Percentiles rank a stretch among this genome's conserved stretches.
phyloP scores from a whole-genome alignment of 2,113 vertebrate genomes.

The Australoheros scitulus region DNA sequence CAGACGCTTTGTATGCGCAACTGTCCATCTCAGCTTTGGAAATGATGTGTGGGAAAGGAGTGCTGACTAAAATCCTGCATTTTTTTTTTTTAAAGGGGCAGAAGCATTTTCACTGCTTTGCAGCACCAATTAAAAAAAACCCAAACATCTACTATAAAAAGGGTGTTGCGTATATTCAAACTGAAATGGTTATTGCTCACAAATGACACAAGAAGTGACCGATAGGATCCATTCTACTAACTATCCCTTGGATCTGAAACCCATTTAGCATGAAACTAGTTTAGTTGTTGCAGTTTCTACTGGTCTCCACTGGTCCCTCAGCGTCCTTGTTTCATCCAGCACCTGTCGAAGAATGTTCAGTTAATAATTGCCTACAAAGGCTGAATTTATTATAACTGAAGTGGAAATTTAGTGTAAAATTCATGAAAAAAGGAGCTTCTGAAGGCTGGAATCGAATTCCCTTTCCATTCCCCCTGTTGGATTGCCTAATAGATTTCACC shows the following conservation, averaged over 20 bases:
- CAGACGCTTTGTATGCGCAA: neutral
- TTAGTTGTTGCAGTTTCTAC: neutral
- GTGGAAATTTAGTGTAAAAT: neutral
- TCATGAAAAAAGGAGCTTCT: neutral
- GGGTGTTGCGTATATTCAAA: neutral
- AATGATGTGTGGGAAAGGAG: neutral
- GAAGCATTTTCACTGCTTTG: no score
- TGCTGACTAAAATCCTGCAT: no score
- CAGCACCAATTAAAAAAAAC: no score
- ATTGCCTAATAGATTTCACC: slow-evolving; percentile 49
- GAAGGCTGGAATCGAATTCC: neutral
- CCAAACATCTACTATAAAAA: neutral
- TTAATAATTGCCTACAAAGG: neutral
- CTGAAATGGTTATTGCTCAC: neutral
- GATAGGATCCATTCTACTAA: neutral
- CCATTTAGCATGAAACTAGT: neutral
- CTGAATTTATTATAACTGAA: neutral
- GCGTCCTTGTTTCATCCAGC: no score
- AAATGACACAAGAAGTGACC: neutral
- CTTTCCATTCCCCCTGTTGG: neutral
- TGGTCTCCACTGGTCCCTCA: neutral
- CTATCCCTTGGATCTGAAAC: neutral
- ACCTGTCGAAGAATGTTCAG: neutral
- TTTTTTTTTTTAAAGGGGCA: no score
- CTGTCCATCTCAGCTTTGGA: neutral